Base-by-base conservation (phyloP, 2,888 invertebrate species). In the Plusia festucae region DNA sequence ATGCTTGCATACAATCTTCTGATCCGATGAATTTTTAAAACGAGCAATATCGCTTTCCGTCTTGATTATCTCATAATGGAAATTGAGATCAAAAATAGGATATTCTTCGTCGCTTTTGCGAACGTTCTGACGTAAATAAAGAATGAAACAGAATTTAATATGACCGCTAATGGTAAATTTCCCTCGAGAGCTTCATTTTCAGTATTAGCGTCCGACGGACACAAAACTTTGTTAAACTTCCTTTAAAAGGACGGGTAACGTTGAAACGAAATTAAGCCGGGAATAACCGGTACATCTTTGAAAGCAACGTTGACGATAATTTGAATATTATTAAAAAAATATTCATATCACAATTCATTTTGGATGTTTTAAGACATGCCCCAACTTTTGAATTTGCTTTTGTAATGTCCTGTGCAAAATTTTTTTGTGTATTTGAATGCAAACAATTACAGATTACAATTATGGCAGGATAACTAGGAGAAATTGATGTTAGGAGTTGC, bases 91-190 rank as follows among this genome's bases (percentile, higher is more conserved):
- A 56, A 62, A 30, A 63, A 58, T 68, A 75, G 82, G 77, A 70
- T 82, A 78, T 82, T 73, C 73, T 79, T 77, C 61, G 73, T 60
- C 63, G 55, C 68, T 60, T 68, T 73, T 75, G 69, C 64, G 70
- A 77, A 70, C 76, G 62, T 80, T 82, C 80, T 80, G 75, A 74
- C 71, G 73, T 88, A 85, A 90, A 90, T 90, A 90, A 88, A 85
- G 84, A 87, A 91, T 88, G 86, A 82, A 87, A 87, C 83, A 82
- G 86, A 89, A 90, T 91, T 91, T 91, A 91, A 91, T 91, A 88
- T 88, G 82, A 83, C 86, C 88, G 85, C 88, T 92, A 92, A 92
- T 91, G 87, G 87, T 80, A 88, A 90, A 93, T 93, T 93, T 93
- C 93, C 92, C 92, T 60, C 63, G 90, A 86, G 91, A 82, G 85